Evolutionary conservation across 1,140 invertebrate species (phyloP).

Genomic region (Drosophila funebris): DNA sequence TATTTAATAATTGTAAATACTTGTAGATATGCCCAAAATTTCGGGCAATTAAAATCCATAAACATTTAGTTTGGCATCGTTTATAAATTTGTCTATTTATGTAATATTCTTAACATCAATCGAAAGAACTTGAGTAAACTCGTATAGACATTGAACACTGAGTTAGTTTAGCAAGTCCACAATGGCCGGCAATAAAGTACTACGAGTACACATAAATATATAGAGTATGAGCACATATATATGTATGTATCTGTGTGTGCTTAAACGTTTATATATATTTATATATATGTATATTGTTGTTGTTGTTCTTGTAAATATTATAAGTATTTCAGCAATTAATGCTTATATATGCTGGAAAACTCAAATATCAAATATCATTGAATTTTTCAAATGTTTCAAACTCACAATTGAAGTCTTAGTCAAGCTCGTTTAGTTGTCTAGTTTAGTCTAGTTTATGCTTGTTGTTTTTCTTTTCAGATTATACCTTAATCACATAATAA

Average conservation of each 20-base stretch:
- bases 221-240: not conserved
- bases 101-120: not conserved
- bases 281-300: too few relatives aligned
- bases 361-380: not conserved
- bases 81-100: slow-evolving; percentile 4
- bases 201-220: too few relatives aligned
- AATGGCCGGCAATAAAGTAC: slow-evolving; percentile 11
- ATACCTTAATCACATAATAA: slow-evolving; percentile 1
- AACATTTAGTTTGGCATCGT: not conserved
- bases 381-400: not conserved
- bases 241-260: not conserved
- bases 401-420: slow-evolving; percentile 37
- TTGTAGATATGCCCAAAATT: not conserved
- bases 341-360: not conserved
- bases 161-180: slow-evolving; percentile 5
- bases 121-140: slow-evolving; percentile 24
- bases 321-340: not conserved
- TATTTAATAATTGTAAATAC: not conserved
- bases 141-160: slow-evolving; percentile 23
- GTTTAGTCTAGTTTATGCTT: slow-evolving; percentile 18
- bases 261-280: slow-evolving; percentile 4
- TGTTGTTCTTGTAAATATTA: slow-evolving; percentile 1
- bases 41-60: not conserved
- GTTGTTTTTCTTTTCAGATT: not conserved
- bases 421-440: slow-evolving; percentile 40